Evolutionary conservation across 1,140 invertebrate species (phyloP), one percentile per base, ranked within the genome.

Genomic region (Magallana ariakensis): DNA sequence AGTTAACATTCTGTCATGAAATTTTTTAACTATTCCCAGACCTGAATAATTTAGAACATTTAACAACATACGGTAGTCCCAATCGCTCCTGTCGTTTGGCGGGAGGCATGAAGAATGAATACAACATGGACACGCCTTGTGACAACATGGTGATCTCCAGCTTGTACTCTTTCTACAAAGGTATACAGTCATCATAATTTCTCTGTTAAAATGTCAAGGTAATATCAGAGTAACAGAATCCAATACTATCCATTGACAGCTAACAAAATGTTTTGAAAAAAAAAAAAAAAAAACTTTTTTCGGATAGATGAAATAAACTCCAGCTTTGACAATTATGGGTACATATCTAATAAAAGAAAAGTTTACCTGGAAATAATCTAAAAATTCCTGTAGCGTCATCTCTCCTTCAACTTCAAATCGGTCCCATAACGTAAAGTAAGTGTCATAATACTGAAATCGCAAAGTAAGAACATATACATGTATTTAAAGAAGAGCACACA

Each of bases 101-200:
- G 90, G 97, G 96, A 8, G 97, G 96, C 97, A 99, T 99, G 95
- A 99, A 99, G 96, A 99, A 99, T 13, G 99, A 99, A 94, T 99
- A 99, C 15, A 99, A 95, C 98, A 99, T 99, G 91, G 97, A 99
- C 0, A 99, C 98, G 46, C 98, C 98, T 93, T 99, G 98, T 16
- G 98, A 99, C 84, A 99, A 94, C 99, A 99, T 99, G 0, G 98
- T 99, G 22, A 99, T 98, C 94, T 99, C 98, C 26, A 99, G 95
- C 89, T 98, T 97, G 92, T 99, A 96, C 91, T 98, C 96, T 53
- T 97, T 96, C 95, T 95, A 89, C 70, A 92, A 92, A 87, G 33
- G 33, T 46, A 46, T 46, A 46, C 33, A 46, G 3, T 4, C 33
- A 46, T 46, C 33, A 46, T 46, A 46, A 46, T 46, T 46, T 46